These are phyloP conservation scores for Pseudeuparius sepicola DNA, from an alignment of 2,888 invertebrate genomes.

Conservation along the genomic window DNA sequence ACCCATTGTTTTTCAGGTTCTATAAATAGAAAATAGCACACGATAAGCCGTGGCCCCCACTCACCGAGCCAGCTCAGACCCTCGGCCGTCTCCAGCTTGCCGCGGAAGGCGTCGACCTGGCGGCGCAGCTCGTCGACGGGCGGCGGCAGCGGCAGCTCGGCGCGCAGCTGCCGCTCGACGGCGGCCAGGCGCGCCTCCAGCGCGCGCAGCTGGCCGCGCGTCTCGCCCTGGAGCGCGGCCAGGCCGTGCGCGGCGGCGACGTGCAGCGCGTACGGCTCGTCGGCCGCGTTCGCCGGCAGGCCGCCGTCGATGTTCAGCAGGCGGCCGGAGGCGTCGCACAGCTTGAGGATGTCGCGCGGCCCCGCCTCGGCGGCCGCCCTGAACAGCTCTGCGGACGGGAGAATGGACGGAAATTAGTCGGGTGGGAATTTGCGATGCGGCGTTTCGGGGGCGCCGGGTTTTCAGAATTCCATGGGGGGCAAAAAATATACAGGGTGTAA, in stretches of 20 bases:
- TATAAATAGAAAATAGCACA: no score
- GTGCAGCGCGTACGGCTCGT: constrained; percentile 34
- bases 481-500: no score
- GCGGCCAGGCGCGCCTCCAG: constrained; percentile 48
- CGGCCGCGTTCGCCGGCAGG: constrained; percentile 46
- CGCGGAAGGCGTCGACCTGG: constrained; percentile 48
- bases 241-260: constrained; percentile 38
- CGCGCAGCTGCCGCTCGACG: constrained; percentile 46
- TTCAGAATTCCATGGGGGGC: no score
- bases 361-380: constrained; percentile 57
- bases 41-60: no score
- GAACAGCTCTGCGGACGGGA: constrained; percentile 49
- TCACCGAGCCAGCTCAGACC: constrained; percentile 54
- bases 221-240: constrained; percentile 37
- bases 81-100: constrained; percentile 51
- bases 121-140: constrained; percentile 47
- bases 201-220: constrained; percentile 43
- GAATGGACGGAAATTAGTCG: no score
- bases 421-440: no score
- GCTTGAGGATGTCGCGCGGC: constrained; percentile 55
- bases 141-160: constrained; percentile 44
- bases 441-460: no score
- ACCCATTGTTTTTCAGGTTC: no score
- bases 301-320: constrained; percentile 52
- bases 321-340: constrained; percentile 49